Percentiles rank a stretch among this genome's conserved stretches.
Evolutionary conservation across 1,140 invertebrate genomes (phyloP).

Genomic region (Penaeus indicus): DNA sequence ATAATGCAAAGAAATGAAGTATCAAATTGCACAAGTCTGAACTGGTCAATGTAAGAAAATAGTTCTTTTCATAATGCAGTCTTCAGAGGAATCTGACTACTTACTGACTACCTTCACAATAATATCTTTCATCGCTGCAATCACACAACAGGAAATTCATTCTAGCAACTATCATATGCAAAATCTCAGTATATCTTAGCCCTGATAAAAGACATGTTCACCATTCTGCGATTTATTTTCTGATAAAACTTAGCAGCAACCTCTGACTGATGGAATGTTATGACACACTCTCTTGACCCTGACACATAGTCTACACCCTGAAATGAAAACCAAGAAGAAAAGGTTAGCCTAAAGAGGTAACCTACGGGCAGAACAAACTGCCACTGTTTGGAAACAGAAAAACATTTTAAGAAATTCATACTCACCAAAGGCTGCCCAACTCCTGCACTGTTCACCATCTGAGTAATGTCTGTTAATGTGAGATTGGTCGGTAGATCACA

Average conservation of each 20-base stretch:
- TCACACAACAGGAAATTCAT: not conserved
- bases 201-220: slow-evolving; percentile 57
- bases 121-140: no score
- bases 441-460: slow-evolving; percentile 46
- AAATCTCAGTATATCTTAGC: slow-evolving; percentile 40
- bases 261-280: slow-evolving; percentile 40
- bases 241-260: slow-evolving; percentile 53
- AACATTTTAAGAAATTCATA: not conserved
- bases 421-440: slow-evolving; percentile 53
- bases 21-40: no score
- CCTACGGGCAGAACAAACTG: not conserved
- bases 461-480: slow-evolving; percentile 47
- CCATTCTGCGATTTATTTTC: slow-evolving; percentile 54
- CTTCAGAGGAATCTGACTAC: no score
- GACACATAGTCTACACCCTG: slow-evolving; percentile 58
- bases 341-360: not conserved
- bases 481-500: slow-evolving; percentile 52
- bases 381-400: not conserved
- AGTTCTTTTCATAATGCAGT: no score
- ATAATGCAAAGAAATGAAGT: no score
- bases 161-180: not conserved
- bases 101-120: no score
- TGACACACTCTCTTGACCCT: slow-evolving; percentile 52
- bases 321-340: slow-evolving; percentile 28
- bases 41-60: no score